phyloP scores from a whole-genome alignment of 2,888 invertebrate genomes.

The Entomobrya multifasciata region DNA sequence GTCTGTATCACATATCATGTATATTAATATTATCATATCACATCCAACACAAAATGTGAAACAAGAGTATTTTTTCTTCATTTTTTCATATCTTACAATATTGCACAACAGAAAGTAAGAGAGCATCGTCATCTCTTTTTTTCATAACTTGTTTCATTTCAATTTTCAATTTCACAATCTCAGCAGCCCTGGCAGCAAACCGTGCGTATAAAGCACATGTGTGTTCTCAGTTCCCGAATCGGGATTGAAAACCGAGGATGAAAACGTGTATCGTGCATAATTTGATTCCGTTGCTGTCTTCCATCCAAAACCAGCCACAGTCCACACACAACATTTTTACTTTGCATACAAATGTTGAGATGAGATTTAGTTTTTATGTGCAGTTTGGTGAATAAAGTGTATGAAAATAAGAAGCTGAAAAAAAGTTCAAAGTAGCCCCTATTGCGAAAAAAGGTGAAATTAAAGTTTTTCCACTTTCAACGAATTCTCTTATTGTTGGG shows the following conservation, averaged over 20 bases:
- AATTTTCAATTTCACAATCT: neutral
- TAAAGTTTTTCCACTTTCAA: no score
- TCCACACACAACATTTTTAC: no score
- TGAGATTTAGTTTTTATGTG: no score
- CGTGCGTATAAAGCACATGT: constrained; percentile 9
- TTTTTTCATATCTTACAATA: neutral
- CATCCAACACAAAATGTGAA: neutral
- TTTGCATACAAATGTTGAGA: no score
- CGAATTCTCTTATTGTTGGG: no score
- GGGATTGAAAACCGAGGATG: constrained; percentile 10
- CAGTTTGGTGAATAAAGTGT: neutral
- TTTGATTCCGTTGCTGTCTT: no score
- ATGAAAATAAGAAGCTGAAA: neutral
- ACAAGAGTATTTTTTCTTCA: neutral
- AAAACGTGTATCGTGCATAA: no score
- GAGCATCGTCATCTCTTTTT: neutral
- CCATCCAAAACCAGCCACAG: no score
- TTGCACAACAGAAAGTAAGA: neutral
- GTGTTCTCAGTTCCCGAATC: constrained; percentile 8
- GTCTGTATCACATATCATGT: no score
- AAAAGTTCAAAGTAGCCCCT: no score
- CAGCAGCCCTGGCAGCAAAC: neutral
- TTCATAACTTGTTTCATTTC: neutral
- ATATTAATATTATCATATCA: no score
- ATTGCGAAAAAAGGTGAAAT: no score